phyloP scores from a whole-genome alignment of 2,113 vertebrate species.

The Myocastor coypus region DNA sequence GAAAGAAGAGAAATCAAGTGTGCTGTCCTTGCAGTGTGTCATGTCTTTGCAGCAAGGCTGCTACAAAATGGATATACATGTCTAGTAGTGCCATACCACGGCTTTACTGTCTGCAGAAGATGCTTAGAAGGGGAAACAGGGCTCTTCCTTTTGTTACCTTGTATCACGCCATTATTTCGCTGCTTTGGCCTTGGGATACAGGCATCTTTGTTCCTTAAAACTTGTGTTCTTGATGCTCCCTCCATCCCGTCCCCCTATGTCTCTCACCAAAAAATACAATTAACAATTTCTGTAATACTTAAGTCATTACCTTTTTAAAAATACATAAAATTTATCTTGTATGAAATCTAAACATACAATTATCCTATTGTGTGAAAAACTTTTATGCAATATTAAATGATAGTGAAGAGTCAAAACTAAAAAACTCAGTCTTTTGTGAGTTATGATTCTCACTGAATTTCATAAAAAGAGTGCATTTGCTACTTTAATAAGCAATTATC shows the following conservation, averaged over 20 bases:
- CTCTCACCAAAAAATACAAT: not conserved
- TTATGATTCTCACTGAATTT: constrained; percentile 40
- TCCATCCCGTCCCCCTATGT: not conserved
- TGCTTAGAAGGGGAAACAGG: too few species aligned
- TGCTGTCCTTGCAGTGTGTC: not conserved
- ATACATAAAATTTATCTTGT: not conserved
- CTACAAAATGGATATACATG: too few species aligned
- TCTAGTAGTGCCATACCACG: too few species aligned
- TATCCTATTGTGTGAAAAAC: constrained; percentile 1
- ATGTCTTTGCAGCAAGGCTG: too few species aligned
- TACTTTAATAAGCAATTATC: constrained; percentile 64
- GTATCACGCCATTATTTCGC: not conserved
- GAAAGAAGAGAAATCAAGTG: not conserved
- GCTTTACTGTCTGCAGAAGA: too few species aligned
- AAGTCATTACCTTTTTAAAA: not conserved
- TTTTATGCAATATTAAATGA: not conserved
- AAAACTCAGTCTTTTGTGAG: not conserved
- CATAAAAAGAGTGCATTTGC: constrained; percentile 48
- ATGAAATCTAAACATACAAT: not conserved
- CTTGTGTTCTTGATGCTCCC: not conserved
- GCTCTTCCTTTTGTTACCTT: not conserved
- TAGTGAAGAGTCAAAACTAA: constrained; percentile 38
- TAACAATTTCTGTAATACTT: not conserved
- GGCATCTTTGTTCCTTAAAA: not conserved
- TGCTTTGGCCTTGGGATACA: not conserved